These are phyloP conservation scores for Prionailurus bengalensis DNA, from an alignment of 2,113 vertebrate genomes.

Conservation along the genomic window DNA sequence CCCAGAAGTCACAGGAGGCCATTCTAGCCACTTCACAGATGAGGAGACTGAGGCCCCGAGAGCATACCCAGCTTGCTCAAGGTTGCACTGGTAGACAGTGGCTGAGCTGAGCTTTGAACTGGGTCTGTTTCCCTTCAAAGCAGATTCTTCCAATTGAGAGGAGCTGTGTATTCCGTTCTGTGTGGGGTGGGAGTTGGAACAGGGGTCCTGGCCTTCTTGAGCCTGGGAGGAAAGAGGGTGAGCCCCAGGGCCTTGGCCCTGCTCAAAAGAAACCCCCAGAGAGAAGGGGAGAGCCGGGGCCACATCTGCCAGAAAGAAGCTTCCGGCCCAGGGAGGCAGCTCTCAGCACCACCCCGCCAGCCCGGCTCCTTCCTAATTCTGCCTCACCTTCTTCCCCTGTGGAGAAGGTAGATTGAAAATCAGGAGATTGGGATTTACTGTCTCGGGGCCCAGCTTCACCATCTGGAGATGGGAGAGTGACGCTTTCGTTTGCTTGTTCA, in stretches of 20 bases:
- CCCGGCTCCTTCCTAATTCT: neutral
- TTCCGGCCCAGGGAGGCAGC: neutral
- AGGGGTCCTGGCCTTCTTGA: neutral
- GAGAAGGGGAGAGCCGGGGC: neutral
- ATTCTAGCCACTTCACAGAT: neutral
- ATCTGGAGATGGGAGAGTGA: neutral
- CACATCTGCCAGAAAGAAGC: neutral
- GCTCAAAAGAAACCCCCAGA: neutral
- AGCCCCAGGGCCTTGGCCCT: neutral
- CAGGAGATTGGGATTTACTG: rapidly evolving
- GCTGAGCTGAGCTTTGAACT: neutral
- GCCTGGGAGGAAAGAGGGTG: neutral
- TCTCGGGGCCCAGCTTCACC: neutral
- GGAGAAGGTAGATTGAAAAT: neutral
- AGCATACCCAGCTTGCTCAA: neutral
- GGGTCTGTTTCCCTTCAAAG: neutral
- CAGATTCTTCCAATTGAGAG: neutral
- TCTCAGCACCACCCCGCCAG: rapidly evolving
- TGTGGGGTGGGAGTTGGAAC: neutral
- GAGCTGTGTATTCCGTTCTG: neutral
- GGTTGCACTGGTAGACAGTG: neutral
- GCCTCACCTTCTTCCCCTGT: too few relatives aligned
- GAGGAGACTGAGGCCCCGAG: neutral
- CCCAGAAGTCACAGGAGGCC: rapidly evolving
- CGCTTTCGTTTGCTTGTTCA: rapidly evolving